Evolutionary conservation across 2,797 vertebrate species (phyloP).

Genomic region (Hyperoplus lanceolatus): DNA sequence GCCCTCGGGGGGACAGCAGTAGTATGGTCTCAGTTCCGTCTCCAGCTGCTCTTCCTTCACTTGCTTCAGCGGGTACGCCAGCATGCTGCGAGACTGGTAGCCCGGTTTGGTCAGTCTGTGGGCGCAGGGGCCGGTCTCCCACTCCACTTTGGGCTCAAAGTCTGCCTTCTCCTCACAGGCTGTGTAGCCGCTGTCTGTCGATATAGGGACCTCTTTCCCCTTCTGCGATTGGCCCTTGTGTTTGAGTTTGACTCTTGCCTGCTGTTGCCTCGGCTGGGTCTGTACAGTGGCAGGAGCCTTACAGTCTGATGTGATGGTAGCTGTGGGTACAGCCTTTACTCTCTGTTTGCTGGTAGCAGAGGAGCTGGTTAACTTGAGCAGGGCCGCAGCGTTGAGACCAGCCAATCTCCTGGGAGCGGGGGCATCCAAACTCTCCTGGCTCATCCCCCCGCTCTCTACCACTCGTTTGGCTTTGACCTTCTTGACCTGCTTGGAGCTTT

Average conservation of each 20-base stretch:
- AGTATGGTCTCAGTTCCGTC: constrained; percentile 85
- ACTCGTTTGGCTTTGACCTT: constrained; percentile 70
- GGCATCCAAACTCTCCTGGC: constrained; percentile 69
- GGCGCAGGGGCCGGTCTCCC: constrained; percentile 72
- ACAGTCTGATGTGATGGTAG: constrained; percentile 67
- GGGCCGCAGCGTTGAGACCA: constrained; percentile 94
- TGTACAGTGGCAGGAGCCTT: constrained; percentile 51
- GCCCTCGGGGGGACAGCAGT: constrained; percentile 87
- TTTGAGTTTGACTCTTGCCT: constrained; percentile 66
- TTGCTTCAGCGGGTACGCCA: constrained; percentile 84
- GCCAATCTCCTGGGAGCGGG: constrained; percentile 93
- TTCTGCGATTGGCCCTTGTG: constrained; percentile 62
- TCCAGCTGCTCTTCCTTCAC: constrained; percentile 88
- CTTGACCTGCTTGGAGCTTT: constrained; percentile 77
- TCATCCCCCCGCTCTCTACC: constrained; percentile 45
- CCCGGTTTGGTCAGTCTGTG: constrained; percentile 81
- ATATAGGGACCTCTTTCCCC: constrained; percentile 35
- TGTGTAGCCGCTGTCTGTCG: constrained; percentile 56
- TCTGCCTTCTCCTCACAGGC: constrained; percentile 78
- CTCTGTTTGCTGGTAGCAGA: constrained; percentile 82
- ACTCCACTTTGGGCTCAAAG: constrained; percentile 82
- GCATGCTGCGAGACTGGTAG: constrained; percentile 84
- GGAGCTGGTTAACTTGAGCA: constrained; percentile 94
- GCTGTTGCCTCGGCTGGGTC: constrained; percentile 53
- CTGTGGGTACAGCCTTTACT: constrained; percentile 67